phyloP scores from a whole-genome alignment of 2,888 invertebrate species.

The Cryptocheilus praepositus region DNA sequence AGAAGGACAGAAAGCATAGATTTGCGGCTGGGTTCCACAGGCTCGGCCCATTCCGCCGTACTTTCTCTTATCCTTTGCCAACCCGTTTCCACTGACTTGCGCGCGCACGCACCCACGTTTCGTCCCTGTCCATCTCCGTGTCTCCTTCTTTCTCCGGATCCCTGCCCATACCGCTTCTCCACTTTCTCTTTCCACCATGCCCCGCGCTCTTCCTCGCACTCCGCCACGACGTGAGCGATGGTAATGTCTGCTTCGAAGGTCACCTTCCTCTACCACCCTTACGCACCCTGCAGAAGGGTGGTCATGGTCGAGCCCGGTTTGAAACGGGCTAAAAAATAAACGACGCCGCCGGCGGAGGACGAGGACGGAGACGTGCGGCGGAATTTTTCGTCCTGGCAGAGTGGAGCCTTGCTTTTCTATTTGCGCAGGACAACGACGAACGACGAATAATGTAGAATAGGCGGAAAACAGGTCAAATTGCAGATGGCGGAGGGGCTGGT shows the following conservation, averaged over 20 bases:
- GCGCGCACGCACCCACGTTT: neutral
- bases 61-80: constrained; percentile 1
- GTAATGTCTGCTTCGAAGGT: constrained; percentile 54
- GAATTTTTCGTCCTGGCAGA: no score
- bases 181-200: constrained; percentile 7
- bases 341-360: constrained; percentile 3
- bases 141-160: constrained; percentile 12
- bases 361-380: neutral
- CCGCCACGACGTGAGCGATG: constrained; percentile 21
- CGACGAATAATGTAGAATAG: no score
- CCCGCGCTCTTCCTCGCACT: constrained; percentile 27
- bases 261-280: constrained; percentile 60
- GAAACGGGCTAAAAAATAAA: no score
- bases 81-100: neutral
- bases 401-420: no score
- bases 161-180: constrained; percentile 14
- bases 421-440: no score
- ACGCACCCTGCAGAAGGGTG: constrained; percentile 49
- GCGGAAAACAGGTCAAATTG: no score
- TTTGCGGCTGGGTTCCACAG: no score
- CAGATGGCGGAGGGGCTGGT: no score
- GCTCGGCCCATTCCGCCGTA: neutral
- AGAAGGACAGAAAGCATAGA: no score
- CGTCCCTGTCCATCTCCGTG: neutral
- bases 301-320: constrained; percentile 47